Conservation (phyloP, 2,888 invertebrate genomes). For the Plutella xylostella region DNA sequence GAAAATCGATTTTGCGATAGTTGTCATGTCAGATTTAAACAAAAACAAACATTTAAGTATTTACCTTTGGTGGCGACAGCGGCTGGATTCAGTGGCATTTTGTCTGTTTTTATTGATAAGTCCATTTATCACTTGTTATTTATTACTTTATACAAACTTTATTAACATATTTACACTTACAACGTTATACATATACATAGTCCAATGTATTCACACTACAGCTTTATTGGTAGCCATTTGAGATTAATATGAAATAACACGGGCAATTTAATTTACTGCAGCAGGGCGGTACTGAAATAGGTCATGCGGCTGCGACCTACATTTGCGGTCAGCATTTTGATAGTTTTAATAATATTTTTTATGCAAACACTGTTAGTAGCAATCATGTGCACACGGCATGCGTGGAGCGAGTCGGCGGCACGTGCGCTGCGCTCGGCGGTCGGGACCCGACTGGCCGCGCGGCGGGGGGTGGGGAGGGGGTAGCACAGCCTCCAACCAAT, state of each 20-base stretch:
- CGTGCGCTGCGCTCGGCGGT: constrained; percentile 28
- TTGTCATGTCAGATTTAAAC: too few relatives aligned
- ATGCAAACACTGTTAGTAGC: neutral
- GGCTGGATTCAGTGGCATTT: constrained; percentile 43
- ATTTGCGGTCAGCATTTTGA: neutral
- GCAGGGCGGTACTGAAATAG: neutral
- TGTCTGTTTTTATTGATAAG: constrained; percentile 8
- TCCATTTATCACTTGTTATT: neutral
- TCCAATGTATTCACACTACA: neutral
- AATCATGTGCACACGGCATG: constrained; percentile 24
- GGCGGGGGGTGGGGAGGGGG: constrained; percentile 27
- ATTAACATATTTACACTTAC: neutral
- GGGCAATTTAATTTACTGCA: neutral
- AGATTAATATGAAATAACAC: neutral
- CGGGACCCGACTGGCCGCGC: constrained; percentile 34
- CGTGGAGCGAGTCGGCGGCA: constrained; percentile 16
- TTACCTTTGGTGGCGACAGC: constrained; percentile 44
- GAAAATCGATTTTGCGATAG: too few relatives aligned
- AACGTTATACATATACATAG: neutral
- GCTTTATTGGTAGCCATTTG: neutral
- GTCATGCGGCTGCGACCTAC: constrained; percentile 1
- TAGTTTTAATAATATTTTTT: neutral
- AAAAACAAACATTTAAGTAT: too few relatives aligned
- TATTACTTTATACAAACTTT: neutral
- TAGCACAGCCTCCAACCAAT: constrained; percentile 57